Evolutionary conservation across 2,888 invertebrate species (phyloP).

Genomic region (Eurytoma adleriae): DNA sequence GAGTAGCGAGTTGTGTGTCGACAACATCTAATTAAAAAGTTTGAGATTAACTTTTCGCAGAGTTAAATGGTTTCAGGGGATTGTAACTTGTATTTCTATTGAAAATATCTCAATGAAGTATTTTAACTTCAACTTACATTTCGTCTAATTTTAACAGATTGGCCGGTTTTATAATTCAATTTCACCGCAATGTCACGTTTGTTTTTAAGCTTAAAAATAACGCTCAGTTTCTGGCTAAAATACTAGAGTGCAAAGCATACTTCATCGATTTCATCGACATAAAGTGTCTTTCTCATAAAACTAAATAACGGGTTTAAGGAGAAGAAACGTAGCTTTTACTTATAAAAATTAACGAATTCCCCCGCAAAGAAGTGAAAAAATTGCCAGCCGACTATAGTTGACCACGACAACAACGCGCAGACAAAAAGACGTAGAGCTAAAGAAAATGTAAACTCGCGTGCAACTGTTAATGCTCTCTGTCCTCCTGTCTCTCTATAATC

Average conservation of each 20-base stretch:
- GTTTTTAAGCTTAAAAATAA: neutral
- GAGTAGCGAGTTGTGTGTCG: neutral
- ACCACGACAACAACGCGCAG: constrained; percentile 40
- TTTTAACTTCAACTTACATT: too few species aligned
- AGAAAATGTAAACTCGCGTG: constrained; percentile 21
- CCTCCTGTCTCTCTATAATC: constrained; percentile 72
- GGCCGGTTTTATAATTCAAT: too few species aligned
- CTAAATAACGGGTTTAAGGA: neutral
- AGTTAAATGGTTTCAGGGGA: neutral
- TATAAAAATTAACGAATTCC: neutral
- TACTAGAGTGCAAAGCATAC: constrained; percentile 43
- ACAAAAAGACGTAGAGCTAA: constrained; percentile 44
- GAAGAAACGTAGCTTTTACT: neutral
- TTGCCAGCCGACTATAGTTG: constrained; percentile 33
- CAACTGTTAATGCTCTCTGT: constrained; percentile 58
- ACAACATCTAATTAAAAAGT: neutral
- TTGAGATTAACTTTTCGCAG: neutral
- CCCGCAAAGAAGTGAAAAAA: constrained; percentile 21
- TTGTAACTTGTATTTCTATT: neutral
- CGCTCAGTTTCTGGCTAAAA: constrained; percentile 17
- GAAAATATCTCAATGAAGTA: neutral
- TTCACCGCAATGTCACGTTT: neutral
- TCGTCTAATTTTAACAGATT: too few species aligned
- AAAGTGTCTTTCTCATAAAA: constrained; percentile 33
- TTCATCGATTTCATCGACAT: constrained; percentile 48